Base-by-base conservation (phyloP, 2,888 invertebrate genomes). In the Tromatobia lineatoria region DNA sequence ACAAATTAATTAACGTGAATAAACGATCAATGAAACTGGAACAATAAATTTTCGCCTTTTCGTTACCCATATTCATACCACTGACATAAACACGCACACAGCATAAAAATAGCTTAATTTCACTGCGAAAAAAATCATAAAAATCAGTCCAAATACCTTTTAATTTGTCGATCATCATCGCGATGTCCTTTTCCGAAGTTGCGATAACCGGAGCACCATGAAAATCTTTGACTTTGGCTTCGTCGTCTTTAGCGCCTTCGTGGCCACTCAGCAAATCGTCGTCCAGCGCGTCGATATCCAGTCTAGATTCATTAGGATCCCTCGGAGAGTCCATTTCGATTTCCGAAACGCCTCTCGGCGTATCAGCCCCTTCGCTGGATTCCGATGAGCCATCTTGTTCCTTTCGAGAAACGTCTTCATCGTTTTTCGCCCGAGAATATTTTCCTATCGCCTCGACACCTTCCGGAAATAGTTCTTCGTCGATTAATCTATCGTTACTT, bases 151-250 rank as follows among this genome's bases (percentile, higher is more conserved):
- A 64, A 61, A 52, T 92, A 93, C 93, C 93, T 92, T 92, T 91
- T 23, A 94, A 85, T 82, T 93, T 93, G 45, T 92, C 90, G 59
- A 94, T 93, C 92, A 93, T 93, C n/a, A 90, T 89, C 76, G 91
- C 91, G 74, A 94, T 92, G 78, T 93, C 93, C 70, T 93, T 92
- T 64, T 93, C 93, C 0, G 93, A 91, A 4, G 90, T 89, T 3
- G 89, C 86, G 52, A 89, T 90, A 18, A 90, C 88, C 0, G 89
- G 84, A 0, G 89, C 80, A 0, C 90, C 86, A 23, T 90, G 90
- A 64, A 90, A 91, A 52, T 92, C 91, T n/a, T n/a, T n/a, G 10
- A 88, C 87, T 70, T 92, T 92, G 3, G 84, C 75, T 0, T 91
- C 88, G 20, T 75, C 82, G 8, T 52, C 34, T 34, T 80, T 61